Percentiles rank a stretch among this genome's conserved stretches.
phyloP scores from a whole-genome alignment of 23 tunicate species.

The Diplosoma virens region DNA sequence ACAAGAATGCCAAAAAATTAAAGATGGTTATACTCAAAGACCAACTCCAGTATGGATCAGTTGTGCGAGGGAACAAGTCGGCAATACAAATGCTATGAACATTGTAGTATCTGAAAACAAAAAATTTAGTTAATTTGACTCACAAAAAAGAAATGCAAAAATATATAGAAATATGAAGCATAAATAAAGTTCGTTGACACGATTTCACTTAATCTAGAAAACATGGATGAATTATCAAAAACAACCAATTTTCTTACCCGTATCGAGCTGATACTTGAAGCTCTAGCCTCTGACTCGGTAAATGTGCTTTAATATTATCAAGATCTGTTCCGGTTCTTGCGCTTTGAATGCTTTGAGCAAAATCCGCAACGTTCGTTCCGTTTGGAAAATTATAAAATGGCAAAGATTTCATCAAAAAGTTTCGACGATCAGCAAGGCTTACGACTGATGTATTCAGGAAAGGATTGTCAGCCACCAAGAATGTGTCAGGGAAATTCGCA shows the following conservation, averaged over 20 bases:
- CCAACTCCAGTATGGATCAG: not conserved
- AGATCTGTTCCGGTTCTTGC: not conserved
- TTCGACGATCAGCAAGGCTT: not conserved
- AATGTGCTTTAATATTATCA: not conserved
- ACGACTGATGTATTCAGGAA: not conserved
- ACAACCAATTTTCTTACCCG: slow-evolving; percentile 14
- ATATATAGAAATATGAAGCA: too few species aligned
- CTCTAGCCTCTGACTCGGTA: not conserved
- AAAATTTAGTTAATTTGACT: too few species aligned
- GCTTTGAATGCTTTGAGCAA: not conserved
- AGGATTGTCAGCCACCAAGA: slow-evolving; percentile 8
- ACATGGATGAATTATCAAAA: too few species aligned
- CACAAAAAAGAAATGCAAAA: too few species aligned
- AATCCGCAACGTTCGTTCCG: not conserved
- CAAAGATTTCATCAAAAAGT: not conserved
- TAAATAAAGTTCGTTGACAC: too few species aligned
- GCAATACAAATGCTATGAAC: slow-evolving; percentile 34
- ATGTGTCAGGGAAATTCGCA: not conserved
- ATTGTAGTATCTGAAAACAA: slow-evolving; percentile 27
- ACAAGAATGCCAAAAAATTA: slow-evolving; percentile 11
- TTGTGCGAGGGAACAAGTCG: slow-evolving; percentile 8
- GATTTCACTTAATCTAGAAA: too few species aligned
- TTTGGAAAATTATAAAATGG: not conserved
- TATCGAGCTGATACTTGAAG: not conserved
- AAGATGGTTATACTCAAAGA: slow-evolving; percentile 3